Evolutionary conservation across 2,113 vertebrate species (phyloP), one percentile per base, ranked within the genome.

Genomic region (Misgurnus mizolepis): DNA sequence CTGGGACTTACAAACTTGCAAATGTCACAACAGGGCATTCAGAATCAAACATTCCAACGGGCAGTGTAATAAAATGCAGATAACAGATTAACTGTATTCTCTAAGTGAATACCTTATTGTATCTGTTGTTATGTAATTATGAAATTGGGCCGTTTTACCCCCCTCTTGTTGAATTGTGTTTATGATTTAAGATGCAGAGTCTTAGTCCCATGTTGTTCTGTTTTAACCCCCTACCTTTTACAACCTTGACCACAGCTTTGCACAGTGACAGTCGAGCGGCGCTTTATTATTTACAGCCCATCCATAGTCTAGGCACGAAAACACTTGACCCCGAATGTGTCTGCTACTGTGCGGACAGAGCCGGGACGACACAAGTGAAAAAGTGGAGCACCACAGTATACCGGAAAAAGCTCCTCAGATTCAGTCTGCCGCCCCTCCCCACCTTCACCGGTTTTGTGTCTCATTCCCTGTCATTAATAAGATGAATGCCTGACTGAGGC

Each of bases 401-500:
- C 53, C 50, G 41, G 69, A 72, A 18, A n/a, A 18, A 56, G 34
- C 11, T 15, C 34, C 67, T 66, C 40, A 3, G 4, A 58, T 34
- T 34, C 79, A 45, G 7, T 22, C 12, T 12, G 22, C 62, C 11
- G 45, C 55, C 41, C 5, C 14, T 22, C 22, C 22, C 22, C 22
- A 22, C 22, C 47, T 41, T 55, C 77, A n/a, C 60, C 14, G 40
- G 27, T 27, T 1, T 61, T 70, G 56, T 39, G 64, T n/a, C 67
- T 79, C 67, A 62, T 83, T 84, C 69, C 56, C 64, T 45, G 61
- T 55, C 85, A 82, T 86, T 81, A 79, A 81, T 7, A 70, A 84
- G 85, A 86, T 75, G 67, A 73, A 85, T 81, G 83, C 75, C 56
- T 1, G 17, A 82, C 83, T 58, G 5, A 14, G 27, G 74, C 56